Conservation (phyloP, 2,113 vertebrate genomes). For the Ondatra zibethicus region DNA sequence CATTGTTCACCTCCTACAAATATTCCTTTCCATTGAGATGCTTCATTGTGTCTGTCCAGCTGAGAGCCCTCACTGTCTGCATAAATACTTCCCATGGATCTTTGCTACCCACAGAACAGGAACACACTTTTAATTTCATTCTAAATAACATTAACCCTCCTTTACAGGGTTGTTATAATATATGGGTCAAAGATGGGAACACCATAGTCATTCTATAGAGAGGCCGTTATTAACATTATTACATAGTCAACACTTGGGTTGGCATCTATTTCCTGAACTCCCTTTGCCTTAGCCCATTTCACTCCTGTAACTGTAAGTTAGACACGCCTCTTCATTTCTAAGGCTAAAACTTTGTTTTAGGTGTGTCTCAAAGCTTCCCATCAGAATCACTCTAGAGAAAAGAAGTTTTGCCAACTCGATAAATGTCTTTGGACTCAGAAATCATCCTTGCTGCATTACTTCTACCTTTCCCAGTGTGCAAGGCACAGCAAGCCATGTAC, state of each 20-base stretch:
- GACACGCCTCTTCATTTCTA: not conserved
- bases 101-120: not conserved
- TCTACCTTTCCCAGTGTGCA: not conserved
- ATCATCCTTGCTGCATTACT: not conserved
- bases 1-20: not conserved
- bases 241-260: not conserved
- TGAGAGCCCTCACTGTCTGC: not conserved
- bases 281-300: not conserved
- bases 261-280: not conserved
- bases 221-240: conserved; percentile 2
- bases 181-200: not conserved
- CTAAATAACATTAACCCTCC: not conserved
- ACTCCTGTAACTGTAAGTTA: not conserved
- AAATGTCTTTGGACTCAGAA: not conserved
- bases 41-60: not conserved
- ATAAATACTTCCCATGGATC: not conserved
- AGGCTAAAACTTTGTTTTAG: not conserved
- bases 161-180: not conserved
- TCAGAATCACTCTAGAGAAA: conserved; percentile 2
- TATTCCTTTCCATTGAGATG: not conserved
- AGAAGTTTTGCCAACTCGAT: not conserved
- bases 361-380: not conserved
- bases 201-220: not conserved
- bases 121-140: not conserved
- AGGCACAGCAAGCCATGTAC: not conserved